phyloP scores from a whole-genome alignment of 2,113 vertebrate genomes.

The Dicrurus megarhynchus region DNA sequence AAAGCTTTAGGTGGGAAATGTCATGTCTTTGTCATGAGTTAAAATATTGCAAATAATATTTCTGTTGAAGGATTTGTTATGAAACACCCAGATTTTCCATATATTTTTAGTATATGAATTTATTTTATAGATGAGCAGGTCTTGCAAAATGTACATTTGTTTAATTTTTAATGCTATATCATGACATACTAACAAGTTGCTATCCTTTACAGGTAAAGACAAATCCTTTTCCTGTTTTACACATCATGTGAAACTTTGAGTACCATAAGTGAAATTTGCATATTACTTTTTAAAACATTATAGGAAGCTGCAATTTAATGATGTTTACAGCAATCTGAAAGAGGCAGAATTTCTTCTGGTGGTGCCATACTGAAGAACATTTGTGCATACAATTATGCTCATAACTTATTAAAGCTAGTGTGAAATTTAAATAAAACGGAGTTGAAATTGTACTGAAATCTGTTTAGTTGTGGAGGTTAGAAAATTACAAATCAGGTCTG shows the following conservation, averaged over 20 bases:
- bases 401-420: conserved; percentile 71
- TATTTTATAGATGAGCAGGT: not conserved
- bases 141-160: not conserved
- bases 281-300: conserved; percentile 80
- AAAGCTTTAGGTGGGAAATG: not conserved
- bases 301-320: conserved; percentile 73
- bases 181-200: not conserved
- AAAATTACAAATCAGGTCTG: conserved; percentile 25
- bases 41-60: not conserved
- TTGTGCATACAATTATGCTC: conserved; percentile 55
- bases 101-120: not conserved
- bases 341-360: conserved; percentile 36
- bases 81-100: not conserved
- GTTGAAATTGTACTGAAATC: conserved; percentile 23
- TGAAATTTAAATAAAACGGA: conserved; percentile 67
- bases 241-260: not conserved
- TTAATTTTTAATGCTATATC: not conserved
- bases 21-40: not conserved
- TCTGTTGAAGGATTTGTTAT: not conserved
- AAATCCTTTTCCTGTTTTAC: not conserved
- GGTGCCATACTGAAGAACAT: conserved; percentile 52
- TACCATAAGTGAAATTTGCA: conserved; percentile 56
- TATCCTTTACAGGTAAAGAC: not conserved
- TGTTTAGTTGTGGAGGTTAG: conserved; percentile 41
- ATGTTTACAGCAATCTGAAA: conserved; percentile 78